A percentile compares a stretch with the other conserved stretches of the same genome.
Conservation (phyloP, 2,888 invertebrate species). For the Leucoptera coffeella region DNA sequence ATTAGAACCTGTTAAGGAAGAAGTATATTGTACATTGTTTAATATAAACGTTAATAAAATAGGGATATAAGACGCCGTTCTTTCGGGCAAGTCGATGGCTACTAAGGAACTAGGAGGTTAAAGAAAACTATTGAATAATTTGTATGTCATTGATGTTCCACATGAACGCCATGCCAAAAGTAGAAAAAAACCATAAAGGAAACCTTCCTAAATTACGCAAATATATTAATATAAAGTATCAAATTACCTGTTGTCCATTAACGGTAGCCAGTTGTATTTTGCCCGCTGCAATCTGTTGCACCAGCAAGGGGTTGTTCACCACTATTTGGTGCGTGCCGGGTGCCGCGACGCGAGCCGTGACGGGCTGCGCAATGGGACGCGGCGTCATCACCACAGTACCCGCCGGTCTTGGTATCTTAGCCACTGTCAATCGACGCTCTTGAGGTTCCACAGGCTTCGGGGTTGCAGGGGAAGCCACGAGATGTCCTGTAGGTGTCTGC, state of each 20-base stretch:
- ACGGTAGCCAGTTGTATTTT: constrained; percentile 80
- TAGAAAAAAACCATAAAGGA: no score
- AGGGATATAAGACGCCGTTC: no score
- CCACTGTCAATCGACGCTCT: constrained; percentile 22
- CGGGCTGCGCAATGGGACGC: constrained; percentile 11
- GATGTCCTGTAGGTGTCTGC: constrained; percentile 39
- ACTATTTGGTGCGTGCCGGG: constrained; percentile 61
- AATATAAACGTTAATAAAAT: no score
- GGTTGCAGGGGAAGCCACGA: constrained; percentile 26
- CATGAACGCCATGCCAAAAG: no score
- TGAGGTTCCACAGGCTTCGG: constrained; percentile 10
- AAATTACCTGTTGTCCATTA: constrained; percentile 67
- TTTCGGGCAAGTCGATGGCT: no score
- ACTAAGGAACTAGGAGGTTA: no score
- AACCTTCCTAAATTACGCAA: no score
- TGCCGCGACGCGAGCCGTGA: constrained; percentile 16
- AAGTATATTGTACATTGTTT: no score
- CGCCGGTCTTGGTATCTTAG: constrained; percentile 12
- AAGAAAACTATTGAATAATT: no score
- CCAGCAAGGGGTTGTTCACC: constrained; percentile 69
- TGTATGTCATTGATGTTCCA: no score
- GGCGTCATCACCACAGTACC: no score
- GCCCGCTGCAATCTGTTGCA: constrained; percentile 75
- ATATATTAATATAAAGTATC: no score
- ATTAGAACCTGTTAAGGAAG: constrained; percentile 58